Evolutionary conservation across 2,888 invertebrate genomes (phyloP).

Genomic region (Pyrgus malvae): DNA sequence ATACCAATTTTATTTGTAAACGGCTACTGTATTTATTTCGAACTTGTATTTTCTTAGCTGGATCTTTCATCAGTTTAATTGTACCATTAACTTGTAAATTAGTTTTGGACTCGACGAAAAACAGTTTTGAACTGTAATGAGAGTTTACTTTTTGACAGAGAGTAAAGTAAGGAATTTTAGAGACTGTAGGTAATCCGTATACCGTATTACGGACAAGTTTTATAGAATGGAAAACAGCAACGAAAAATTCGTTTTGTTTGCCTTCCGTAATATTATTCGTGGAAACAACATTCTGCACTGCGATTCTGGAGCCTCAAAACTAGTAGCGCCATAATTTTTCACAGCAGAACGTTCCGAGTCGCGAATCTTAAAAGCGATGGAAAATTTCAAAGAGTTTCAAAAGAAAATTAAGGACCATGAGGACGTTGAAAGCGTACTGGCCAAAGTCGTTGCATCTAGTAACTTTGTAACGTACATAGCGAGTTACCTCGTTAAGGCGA

Average conservation of each 20-base stretch:
- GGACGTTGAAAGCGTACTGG: constrained; percentile 52
- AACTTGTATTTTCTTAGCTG: background rate
- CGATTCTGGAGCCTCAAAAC: constrained; percentile 17
- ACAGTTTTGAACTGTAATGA: too few relatives aligned
- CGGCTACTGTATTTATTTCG: constrained; percentile 5
- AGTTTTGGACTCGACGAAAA: too few relatives aligned
- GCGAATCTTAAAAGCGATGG: constrained; percentile 61
- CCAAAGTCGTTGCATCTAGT: constrained; percentile 57
- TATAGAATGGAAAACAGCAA: too few relatives aligned
- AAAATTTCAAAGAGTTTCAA: constrained; percentile 70
- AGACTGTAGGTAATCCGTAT: too few relatives aligned
- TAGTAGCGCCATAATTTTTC: constrained; percentile 51
- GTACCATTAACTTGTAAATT: background rate
- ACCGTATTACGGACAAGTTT: too few relatives aligned
- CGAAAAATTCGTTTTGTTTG: background rate
- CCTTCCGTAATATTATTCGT: background rate
- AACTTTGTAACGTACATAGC: constrained; percentile 66
- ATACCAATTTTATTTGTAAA: background rate
- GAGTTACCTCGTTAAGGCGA: constrained; percentile 72
- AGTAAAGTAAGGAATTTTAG: too few relatives aligned
- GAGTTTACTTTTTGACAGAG: too few relatives aligned
- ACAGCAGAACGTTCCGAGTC: constrained; percentile 47
- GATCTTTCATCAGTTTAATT: background rate
- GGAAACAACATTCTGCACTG: background rate
- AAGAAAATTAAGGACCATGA: constrained; percentile 67